Base-by-base conservation (phyloP, 2,797 vertebrate species). In the Ctenopoma multispine region DNA sequence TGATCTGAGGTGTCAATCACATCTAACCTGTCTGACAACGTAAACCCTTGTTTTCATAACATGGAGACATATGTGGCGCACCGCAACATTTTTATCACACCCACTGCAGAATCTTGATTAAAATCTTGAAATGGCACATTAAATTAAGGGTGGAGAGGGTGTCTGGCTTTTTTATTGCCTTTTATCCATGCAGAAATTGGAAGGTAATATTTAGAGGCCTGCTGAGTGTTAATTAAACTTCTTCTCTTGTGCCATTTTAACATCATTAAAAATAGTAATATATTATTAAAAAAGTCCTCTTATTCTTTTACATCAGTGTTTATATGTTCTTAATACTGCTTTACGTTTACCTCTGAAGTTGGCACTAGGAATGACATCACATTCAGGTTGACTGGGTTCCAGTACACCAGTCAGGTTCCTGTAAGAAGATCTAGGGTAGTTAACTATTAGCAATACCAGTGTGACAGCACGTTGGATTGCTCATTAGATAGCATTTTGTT, bases 21-120 rank as follows among this genome's bases (percentile, higher is more conserved):
- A 59, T 36, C 38, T 23, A 75, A 71, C 70, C 46, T 14, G 68
- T 72, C 77, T 56, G 44, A 71, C 72, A 58, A 53, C 61, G 61
- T 56, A 31, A 61, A 63, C 17, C 60, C n/a, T 20, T 50, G 55
- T 75, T 65, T 17, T 41, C 40, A 20, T 64, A 43, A 15, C 44
- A 12, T 20, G 11, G 38, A 57, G 24, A 48, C 50, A 50, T 31
- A n/a, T 41, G 61, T 47, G 46, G 53, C n/a, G 6, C 53, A 40
- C 29, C 3, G 3, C 53, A 18, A 27, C 41, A 51, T 31, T 21
- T 51, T 48, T 15, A 53, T 18, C 49, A 63, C 31, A 10, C 70
- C 55, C 1, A 2, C 48, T 20, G 46, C 10, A 23, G 15, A 46
- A 27, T 51, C 59, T 10, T 36, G 17, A 69, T 56, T 24, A 53